Percentiles rank a stretch among this genome's conserved stretches.
Conservation (phyloP, 2,797 vertebrate species). For the Hydrocynus forskahlii region DNA sequence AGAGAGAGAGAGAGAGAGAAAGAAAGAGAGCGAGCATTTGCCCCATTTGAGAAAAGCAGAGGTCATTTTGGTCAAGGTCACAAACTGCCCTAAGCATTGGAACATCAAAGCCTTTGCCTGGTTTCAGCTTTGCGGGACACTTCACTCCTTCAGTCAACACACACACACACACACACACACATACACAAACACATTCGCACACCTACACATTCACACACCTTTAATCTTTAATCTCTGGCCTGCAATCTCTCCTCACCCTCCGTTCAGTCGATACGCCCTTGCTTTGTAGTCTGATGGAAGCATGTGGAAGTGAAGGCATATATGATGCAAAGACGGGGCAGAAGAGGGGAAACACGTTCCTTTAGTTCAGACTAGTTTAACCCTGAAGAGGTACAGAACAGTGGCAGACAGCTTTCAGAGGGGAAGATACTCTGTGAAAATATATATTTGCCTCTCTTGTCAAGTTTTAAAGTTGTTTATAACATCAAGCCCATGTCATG, state of each 20-base stretch:
- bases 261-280: conserved; percentile 73
- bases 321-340: conserved; percentile 65
- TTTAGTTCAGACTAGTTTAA: conserved; percentile 51
- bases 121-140: conserved; percentile 50
- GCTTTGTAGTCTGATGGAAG: conserved; percentile 72
- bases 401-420: conserved; percentile 29
- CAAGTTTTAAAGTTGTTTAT: conserved; percentile 44
- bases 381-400: conserved; percentile 26
- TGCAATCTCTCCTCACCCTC: conserved; percentile 72
- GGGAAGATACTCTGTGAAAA: background rate
- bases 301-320: conserved; percentile 62
- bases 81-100: conserved; percentile 58
- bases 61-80: conserved; percentile 77
- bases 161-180: conserved; percentile 65
- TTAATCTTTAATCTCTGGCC: conserved; percentile 72
- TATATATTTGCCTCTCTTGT: background rate
- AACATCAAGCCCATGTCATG: conserved; percentile 46
- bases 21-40: conserved; percentile 16
- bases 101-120: conserved; percentile 58
- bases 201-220: conserved; percentile 68
- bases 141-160: conserved; percentile 71
- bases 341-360: conserved; percentile 61
- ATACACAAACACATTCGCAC: conserved; percentile 67
- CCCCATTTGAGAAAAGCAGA: conserved; percentile 66
- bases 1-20: background rate